Evolutionary conservation across 1,140 invertebrate genomes (phyloP).

Genomic region (Scaptomyza graminum): DNA sequence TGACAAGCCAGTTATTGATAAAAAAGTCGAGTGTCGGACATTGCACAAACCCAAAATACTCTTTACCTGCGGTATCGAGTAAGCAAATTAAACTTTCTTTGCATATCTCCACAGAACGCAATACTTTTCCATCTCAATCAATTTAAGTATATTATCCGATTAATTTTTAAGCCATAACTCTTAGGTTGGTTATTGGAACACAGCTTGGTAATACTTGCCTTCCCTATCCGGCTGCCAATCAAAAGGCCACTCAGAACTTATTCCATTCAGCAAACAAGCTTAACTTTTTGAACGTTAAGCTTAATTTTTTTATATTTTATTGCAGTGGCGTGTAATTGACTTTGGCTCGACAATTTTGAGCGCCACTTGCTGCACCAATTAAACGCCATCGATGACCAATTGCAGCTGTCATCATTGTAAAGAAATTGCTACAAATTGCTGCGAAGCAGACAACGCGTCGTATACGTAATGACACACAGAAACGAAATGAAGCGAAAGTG

Average conservation of each 20-base stretch:
- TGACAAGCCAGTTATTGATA: slow-evolving; percentile 27
- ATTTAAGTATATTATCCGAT: not conserved
- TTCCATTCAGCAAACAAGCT: not conserved
- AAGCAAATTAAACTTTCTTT: not conserved
- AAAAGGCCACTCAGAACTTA: slow-evolving; percentile 26
- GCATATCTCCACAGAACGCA: not conserved
- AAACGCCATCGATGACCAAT: slow-evolving; percentile 75
- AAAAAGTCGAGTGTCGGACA: slow-evolving; percentile 15
- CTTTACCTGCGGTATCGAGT: no score
- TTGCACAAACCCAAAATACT: no score
- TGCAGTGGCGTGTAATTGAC: slow-evolving; percentile 71
- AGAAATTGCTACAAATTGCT: slow-evolving; percentile 65
- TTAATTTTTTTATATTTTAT: slow-evolving; percentile 32
- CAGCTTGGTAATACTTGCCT: not conserved
- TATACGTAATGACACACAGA: slow-evolving; percentile 52
- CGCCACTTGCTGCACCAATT: slow-evolving; percentile 69
- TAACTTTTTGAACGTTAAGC: slow-evolving; percentile 27
- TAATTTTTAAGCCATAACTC: not conserved
- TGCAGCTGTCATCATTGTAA: slow-evolving; percentile 52
- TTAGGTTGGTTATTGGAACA: not conserved
- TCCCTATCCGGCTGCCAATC: slow-evolving; percentile 13
- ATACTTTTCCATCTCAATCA: not conserved
- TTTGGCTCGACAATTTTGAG: slow-evolving; percentile 60
- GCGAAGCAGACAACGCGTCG: slow-evolving; percentile 14
- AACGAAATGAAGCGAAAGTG: slow-evolving; percentile 4